Evolutionary conservation across 2,113 vertebrate species (phyloP), one percentile per base, ranked within the genome.

Genomic region (Oryzias melastigma): DNA sequence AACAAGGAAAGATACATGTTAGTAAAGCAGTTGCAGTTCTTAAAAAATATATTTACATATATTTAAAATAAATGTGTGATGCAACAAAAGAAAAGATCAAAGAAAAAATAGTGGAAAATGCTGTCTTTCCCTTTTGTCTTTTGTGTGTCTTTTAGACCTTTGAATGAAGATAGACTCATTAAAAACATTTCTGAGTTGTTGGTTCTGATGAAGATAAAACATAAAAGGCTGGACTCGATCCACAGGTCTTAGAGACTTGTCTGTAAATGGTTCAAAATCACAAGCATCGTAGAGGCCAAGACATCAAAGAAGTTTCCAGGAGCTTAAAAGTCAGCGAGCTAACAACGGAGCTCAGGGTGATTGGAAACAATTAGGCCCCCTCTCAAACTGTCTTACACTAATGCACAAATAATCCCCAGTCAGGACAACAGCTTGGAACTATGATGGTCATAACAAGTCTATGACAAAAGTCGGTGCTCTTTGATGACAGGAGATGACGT

Each of bases 1-100:
- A 83, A 89, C 2, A 52, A 87, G 51, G 82, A 45, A 69, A 50
- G 24, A 56, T 20, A 51, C 75, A 43, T n/a, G 46, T 68, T 56
- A 46, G 50, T n/a, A 22, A 24, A 15, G 16, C 52, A 35, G 58
- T 41, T 63, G 51, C 12, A 55, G 18, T 14, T 19, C 7, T 27
- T 54, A 35, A 49, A 17, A 41, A 63, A 18, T 56, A 47, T 42
- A 41, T 19, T 50, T 16, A 67, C 6, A 51, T 47, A 60, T 45
- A 18, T 27, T 15, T 41, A 42, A 51, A 44, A 57, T 19, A 50
- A 71, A 52, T 15, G 27, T 59, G 55, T 48, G 25, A 68, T 68
- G n/a, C 24, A 8, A 51, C 63, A 22, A 48, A 25, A 20, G 55
- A 42, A 52, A 16, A 59, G 52, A 64, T 67, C 50, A 65, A 63